Evolutionary conservation across 2,888 invertebrate genomes (phyloP).

Genomic region (Amphiduros pacificus): DNA sequence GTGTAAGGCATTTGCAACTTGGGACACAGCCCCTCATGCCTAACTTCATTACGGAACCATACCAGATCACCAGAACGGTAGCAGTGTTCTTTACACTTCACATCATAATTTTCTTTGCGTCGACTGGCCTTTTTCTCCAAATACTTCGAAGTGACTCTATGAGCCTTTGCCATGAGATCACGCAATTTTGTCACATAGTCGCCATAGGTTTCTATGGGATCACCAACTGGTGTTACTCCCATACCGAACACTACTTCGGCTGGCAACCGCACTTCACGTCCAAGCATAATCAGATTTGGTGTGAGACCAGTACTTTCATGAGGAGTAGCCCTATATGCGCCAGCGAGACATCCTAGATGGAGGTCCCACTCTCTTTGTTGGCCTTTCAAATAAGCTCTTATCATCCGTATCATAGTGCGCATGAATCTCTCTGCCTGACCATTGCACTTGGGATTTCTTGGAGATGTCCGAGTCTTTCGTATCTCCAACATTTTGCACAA

Average conservation of each 20-base stretch:
- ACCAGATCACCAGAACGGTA: not conserved
- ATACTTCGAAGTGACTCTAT: not conserved
- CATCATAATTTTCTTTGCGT: not conserved
- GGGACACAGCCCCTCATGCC: not conserved
- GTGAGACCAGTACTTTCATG: conserved; percentile 21
- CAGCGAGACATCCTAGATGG: conserved; percentile 19
- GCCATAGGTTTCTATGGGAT: not conserved
- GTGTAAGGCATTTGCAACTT: not conserved
- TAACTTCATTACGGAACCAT: not conserved
- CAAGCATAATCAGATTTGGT: conserved; percentile 25
- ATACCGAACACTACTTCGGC: conserved; percentile 21
- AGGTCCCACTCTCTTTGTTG: conserved; percentile 28
- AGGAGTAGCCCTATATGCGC: conserved; percentile 23
- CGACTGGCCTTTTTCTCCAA: not conserved
- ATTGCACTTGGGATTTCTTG: conserved; percentile 26
- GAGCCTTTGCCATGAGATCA: not conserved
- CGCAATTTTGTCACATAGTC: not conserved
- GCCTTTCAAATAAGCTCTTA: conserved; percentile 19
- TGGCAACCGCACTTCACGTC: conserved; percentile 24
- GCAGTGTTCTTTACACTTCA: not conserved
- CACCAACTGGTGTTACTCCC: not conserved
- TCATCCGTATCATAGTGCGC: conserved; percentile 23
- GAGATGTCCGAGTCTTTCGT: conserved; percentile 15
- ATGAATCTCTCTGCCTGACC: conserved; percentile 28
- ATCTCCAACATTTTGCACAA: not conserved